A percentile compares a stretch with the other conserved stretches of the same genome.
phyloP scores from a whole-genome alignment of 1,140 invertebrate species.

The Pogonomyrmex californicus region DNA sequence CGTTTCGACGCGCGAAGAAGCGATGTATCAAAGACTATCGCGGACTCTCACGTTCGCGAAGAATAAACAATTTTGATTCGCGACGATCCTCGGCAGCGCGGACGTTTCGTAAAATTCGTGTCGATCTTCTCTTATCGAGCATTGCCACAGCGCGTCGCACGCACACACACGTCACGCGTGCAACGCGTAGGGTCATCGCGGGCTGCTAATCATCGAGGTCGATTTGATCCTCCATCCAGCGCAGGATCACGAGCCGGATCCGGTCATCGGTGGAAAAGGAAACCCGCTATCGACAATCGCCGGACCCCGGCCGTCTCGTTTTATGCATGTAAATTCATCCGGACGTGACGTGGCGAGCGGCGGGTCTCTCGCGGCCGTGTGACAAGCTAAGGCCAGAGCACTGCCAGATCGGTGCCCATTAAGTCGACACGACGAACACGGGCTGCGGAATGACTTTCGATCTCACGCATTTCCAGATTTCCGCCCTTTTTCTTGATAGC shows the following conservation, averaged over 20 bases:
- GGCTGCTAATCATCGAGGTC: constrained; percentile 55
- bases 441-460: constrained; percentile 67
- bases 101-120: not conserved
- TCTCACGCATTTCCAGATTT: constrained; percentile 77
- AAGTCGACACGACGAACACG: constrained; percentile 69
- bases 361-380: constrained; percentile 75
- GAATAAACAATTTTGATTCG: not conserved
- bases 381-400: constrained; percentile 83
- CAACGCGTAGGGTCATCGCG: constrained; percentile 16
- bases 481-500: constrained; percentile 34
- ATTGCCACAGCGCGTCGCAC: not conserved
- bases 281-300: constrained; percentile 80
- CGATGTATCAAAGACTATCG: not conserved
- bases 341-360: constrained; percentile 83
- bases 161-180: not conserved
- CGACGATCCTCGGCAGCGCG: not conserved
- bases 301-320: constrained; percentile 78
- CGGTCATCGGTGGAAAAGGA: constrained; percentile 77
- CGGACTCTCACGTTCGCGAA: not conserved
- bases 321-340: constrained; percentile 86
- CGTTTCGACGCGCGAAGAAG: not conserved
- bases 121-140: constrained; percentile 5
- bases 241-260: constrained; percentile 72
- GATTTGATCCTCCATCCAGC: constrained; percentile 52
- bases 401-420: constrained; percentile 82